phyloP scores from a whole-genome alignment of 2,113 vertebrate genomes.

The Apeltes quadracus region DNA sequence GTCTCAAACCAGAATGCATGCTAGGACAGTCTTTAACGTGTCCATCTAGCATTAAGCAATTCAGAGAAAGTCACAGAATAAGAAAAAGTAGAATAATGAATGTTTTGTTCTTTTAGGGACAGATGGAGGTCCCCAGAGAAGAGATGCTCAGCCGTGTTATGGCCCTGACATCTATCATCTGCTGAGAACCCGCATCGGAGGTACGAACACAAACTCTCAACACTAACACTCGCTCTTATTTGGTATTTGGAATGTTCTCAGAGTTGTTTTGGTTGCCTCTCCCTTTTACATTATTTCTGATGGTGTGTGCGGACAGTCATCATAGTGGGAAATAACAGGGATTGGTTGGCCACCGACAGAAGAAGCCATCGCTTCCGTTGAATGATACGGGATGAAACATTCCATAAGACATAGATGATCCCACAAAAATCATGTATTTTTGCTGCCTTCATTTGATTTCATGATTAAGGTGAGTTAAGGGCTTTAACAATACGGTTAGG shows the following conservation, averaged over 20 bases:
- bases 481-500: background rate
- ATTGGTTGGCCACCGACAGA: background rate
- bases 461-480: background rate
- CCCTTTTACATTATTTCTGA: background rate
- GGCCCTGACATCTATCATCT: constrained; percentile 93
- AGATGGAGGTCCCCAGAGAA: constrained; percentile 83
- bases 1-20: background rate
- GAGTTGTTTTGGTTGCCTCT: background rate
- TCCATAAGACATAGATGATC: background rate
- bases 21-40: background rate
- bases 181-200: constrained; percentile 86
- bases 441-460: background rate
- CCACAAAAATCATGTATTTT: background rate
- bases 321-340: background rate
- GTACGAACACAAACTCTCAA: constrained; percentile 36
- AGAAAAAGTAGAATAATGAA: background rate
- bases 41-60: background rate
- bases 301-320: background rate
- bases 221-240: background rate
- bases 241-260: background rate
- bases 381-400: background rate
- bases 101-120: constrained; percentile 74
- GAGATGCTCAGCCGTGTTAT: constrained; percentile 83
- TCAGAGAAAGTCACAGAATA: background rate
- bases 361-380: background rate